Conservation (phyloP, 1,140 invertebrate genomes). For the Drosophila sproati region DNA sequence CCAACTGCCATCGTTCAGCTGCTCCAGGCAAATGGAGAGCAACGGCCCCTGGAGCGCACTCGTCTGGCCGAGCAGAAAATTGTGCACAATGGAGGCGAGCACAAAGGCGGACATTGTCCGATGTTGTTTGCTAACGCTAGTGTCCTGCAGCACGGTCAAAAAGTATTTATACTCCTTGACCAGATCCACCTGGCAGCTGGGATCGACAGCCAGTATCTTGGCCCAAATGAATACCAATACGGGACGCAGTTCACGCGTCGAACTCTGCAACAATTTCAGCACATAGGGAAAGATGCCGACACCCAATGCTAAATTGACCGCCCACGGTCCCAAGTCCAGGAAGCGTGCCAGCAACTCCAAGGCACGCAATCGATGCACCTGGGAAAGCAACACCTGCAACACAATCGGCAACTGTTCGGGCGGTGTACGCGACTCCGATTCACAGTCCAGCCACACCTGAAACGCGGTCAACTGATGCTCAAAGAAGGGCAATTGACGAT, state of each 20-base stretch:
- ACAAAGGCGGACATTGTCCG: slow-evolving; percentile 96
- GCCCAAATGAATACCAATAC: slow-evolving; percentile 99
- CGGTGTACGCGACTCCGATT: slow-evolving; percentile 89
- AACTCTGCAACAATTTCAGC: slow-evolving; percentile 96
- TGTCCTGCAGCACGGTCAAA: slow-evolving; percentile 94
- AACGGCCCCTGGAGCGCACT: slow-evolving; percentile 93
- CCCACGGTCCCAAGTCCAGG: slow-evolving; percentile 98
- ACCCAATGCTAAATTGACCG: slow-evolving; percentile 97
- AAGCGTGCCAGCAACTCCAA: slow-evolving; percentile 97
- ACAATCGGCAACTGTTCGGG: slow-evolving; percentile 99
- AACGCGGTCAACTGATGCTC: slow-evolving; percentile 99
- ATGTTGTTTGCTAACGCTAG: slow-evolving; percentile 91
- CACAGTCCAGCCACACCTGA: slow-evolving; percentile 96
- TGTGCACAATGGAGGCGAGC: slow-evolving; percentile 95
- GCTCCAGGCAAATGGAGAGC: slow-evolving; percentile 95
- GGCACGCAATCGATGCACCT: slow-evolving; percentile 97
- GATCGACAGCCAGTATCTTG: slow-evolving; percentile 98
- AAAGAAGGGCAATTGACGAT: slow-evolving; percentile 96
- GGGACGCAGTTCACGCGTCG: slow-evolving; percentile 95
- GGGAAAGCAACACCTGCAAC: slow-evolving; percentile 97
- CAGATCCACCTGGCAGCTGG: slow-evolving; percentile 96
- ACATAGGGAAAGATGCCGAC: slow-evolving; percentile 99
- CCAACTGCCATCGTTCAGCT: slow-evolving; percentile 87
- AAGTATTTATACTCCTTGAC: slow-evolving; percentile 99
- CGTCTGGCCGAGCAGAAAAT: slow-evolving; percentile 94